Conservation (phyloP, 2,888 invertebrate genomes). For the Cryptocephalus primarius region DNA sequence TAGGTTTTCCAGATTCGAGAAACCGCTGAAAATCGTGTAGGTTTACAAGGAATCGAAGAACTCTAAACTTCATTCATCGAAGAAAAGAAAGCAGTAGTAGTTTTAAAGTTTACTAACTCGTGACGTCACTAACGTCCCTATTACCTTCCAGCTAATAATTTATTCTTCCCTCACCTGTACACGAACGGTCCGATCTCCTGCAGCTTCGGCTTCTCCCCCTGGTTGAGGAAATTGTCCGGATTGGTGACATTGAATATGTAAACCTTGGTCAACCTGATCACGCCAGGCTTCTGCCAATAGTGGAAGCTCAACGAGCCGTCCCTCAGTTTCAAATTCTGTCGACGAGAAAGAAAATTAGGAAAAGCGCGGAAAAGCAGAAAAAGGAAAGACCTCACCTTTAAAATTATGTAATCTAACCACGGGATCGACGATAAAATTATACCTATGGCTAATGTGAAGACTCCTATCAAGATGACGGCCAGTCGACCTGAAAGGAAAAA, state of each 20-base stretch:
- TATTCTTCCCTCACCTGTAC: slow-evolving; percentile 53
- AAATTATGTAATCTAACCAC: slow-evolving; percentile 78
- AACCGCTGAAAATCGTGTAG: too few relatives aligned
- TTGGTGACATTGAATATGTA: slow-evolving; percentile 86
- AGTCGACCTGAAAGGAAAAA: slow-evolving; percentile 60
- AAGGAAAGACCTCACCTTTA: slow-evolving; percentile 56
- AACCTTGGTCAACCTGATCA: slow-evolving; percentile 70
- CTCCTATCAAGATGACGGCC: slow-evolving; percentile 68
- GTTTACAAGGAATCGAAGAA: too few relatives aligned
- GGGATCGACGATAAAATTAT: slow-evolving; percentile 76
- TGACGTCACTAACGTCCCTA: too few relatives aligned
- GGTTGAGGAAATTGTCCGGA: slow-evolving; percentile 64
- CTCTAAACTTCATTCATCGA: too few relatives aligned
- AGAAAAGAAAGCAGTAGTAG: too few relatives aligned
- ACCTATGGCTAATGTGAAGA: slow-evolving; percentile 68
- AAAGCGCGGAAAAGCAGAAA: neutral
- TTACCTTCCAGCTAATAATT: neutral
- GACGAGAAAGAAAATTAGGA: slow-evolving; percentile 13
- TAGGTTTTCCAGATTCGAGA: too few relatives aligned
- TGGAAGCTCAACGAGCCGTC: slow-evolving; percentile 79
- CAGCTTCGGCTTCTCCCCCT: slow-evolving; percentile 69
- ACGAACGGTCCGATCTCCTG: slow-evolving; percentile 80
- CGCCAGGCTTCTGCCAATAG: slow-evolving; percentile 82
- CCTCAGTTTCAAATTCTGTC: slow-evolving; percentile 69
- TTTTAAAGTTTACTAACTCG: too few relatives aligned